Evolutionary conservation across 37 sponge, comb jelly and placozoan genomes (phyloP).

Genomic region (Aphrocallistes beatrix): DNA sequence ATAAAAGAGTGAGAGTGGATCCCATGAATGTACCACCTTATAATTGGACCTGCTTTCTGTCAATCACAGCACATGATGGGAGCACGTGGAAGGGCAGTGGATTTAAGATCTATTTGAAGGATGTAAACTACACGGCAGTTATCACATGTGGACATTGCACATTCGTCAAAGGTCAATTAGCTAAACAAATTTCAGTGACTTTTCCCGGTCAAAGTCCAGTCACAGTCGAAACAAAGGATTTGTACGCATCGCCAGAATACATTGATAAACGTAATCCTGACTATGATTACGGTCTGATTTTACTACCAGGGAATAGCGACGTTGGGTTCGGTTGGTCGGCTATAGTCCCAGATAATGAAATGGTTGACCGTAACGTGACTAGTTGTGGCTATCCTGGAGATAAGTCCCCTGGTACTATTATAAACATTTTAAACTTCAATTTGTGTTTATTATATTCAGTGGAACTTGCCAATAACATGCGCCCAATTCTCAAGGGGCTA

Average conservation of each 20-base stretch:
- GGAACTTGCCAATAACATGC: no score
- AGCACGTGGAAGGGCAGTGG: neutral
- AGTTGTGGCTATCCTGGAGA: constrained; percentile 11
- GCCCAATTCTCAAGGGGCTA: no score
- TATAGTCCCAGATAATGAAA: neutral
- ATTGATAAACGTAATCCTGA: neutral
- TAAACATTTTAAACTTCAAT: no score
- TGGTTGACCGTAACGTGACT: neutral
- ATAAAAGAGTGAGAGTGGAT: neutral
- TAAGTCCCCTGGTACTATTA: neutral
- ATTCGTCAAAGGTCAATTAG: neutral
- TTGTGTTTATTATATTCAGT: no score
- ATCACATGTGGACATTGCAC: neutral
- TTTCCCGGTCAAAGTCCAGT: neutral
- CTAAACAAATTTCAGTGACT: neutral
- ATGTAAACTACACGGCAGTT: neutral
- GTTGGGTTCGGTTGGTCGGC: neutral
- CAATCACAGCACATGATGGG: neutral
- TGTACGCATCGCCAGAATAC: neutral
- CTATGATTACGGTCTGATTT: neutral
- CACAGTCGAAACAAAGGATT: neutral
- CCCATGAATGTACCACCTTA: neutral
- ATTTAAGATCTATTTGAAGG: neutral
- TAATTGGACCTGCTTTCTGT: neutral
- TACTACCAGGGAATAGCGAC: neutral